phyloP scores from a whole-genome alignment of 2,888 invertebrate genomes.

The Koerneria pararmatus region DNA sequence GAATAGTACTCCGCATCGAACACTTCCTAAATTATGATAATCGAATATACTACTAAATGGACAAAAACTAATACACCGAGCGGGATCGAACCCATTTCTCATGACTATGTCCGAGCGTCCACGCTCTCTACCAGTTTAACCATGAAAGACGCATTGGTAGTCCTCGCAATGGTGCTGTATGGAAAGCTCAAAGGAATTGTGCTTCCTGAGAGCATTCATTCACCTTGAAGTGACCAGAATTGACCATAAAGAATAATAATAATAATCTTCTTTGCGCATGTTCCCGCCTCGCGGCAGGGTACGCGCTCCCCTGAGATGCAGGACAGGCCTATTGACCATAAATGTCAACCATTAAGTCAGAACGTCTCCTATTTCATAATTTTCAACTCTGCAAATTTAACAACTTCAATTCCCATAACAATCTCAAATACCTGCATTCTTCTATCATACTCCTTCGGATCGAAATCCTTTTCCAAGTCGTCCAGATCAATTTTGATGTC shows the following conservation, averaged over 20 bases:
- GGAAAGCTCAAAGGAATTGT: background rate
- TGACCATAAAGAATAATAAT: too few species aligned
- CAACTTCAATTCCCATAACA: background rate
- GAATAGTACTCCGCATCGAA: slow-evolving; percentile 84
- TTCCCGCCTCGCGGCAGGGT: too few species aligned
- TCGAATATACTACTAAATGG: background rate
- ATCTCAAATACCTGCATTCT: slow-evolving; percentile 43
- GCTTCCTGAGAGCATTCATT: background rate
- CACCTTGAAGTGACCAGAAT: background rate
- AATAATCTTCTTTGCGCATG: too few species aligned
- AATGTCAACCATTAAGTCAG: background rate
- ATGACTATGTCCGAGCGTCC: too few species aligned
- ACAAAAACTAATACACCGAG: background rate
- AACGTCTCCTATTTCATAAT: background rate
- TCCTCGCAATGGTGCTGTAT: too few species aligned
- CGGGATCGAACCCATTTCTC: too few species aligned
- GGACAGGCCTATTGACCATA: too few species aligned
- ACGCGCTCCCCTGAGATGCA: too few species aligned
- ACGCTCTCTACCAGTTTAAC: too few species aligned
- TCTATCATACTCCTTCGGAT: slow-evolving; percentile 54
- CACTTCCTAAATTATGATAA: slow-evolving; percentile 65
- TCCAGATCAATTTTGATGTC: slow-evolving; percentile 72
- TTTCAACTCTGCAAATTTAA: background rate
- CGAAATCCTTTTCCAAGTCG: slow-evolving; percentile 72
- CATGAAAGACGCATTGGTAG: too few species aligned